These are phyloP conservation scores for Drosophila suzukii DNA, from an alignment of 1,140 invertebrate species.

Conservation along the genomic window DNA sequence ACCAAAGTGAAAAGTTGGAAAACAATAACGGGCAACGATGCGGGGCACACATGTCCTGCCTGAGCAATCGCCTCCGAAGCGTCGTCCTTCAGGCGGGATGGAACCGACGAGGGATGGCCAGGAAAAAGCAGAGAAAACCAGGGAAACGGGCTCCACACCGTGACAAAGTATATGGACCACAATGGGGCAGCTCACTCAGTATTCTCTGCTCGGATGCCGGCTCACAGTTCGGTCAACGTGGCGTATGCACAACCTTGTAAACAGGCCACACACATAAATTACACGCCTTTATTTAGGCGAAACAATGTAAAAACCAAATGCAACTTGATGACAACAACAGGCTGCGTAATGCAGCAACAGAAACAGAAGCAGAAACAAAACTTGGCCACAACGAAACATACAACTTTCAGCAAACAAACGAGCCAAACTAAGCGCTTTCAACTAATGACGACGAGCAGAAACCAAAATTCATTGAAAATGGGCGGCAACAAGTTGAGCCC, in stretches of 20 bases:
- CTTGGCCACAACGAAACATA: slow-evolving; percentile 15
- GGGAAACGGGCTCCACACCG: background rate
- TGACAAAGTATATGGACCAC: slow-evolving; percentile 31
- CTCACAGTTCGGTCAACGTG: slow-evolving; percentile 21
- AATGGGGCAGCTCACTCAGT: slow-evolving; percentile 14
- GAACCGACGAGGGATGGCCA: background rate
- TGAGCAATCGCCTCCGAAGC: slow-evolving; percentile 23
- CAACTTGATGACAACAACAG: slow-evolving; percentile 43
- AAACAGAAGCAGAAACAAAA: background rate
- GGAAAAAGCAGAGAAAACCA: background rate
- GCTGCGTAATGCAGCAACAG: slow-evolving; percentile 11
- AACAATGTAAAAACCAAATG: slow-evolving; percentile 51
- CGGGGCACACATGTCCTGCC: slow-evolving; percentile 23
- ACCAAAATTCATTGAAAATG: slow-evolving; percentile 30
- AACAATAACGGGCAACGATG: slow-evolving; percentile 44
- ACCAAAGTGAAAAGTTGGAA: slow-evolving; percentile 56
- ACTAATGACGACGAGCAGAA: slow-evolving; percentile 42
- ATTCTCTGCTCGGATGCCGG: slow-evolving; percentile 16
- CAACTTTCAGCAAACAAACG: slow-evolving; percentile 44
- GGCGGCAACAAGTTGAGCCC: slow-evolving; percentile 31
- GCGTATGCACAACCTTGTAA: slow-evolving; percentile 37
- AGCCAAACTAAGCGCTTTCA: slow-evolving; percentile 43
- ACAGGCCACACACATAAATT: slow-evolving; percentile 48
- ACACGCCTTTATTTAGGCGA: slow-evolving; percentile 50
- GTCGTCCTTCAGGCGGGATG: slow-evolving; percentile 15